A percentile compares a stretch with the other conserved stretches of the same genome.
phyloP scores from a whole-genome alignment of 2,888 invertebrate genomes.

The Tanytarsus gracilentus region DNA sequence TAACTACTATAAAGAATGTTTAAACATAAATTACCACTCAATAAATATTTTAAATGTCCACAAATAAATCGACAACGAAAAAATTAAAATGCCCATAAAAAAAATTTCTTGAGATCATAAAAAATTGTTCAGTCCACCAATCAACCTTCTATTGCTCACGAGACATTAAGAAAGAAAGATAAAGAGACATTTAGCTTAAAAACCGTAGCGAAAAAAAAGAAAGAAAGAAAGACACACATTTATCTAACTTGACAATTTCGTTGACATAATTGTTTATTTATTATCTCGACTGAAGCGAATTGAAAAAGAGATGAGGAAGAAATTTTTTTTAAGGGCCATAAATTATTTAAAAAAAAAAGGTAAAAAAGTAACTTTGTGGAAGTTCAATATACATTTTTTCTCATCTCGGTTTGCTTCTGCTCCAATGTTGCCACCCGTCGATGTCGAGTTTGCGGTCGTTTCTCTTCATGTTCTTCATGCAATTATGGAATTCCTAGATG shows the following conservation, averaged over 20 bases:
- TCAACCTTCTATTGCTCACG: not conserved
- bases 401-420: not conserved
- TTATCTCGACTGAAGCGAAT: conserved; percentile 15
- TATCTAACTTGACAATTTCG: conserved; percentile 24
- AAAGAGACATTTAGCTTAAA: conserved; percentile 20
- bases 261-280: conserved; percentile 28
- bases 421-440: no score
- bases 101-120: no score
- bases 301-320: conserved; percentile 13
- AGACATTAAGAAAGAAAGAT: not conserved
- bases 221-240: conserved; percentile 9
- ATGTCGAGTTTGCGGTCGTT: no score
- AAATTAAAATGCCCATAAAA: no score
- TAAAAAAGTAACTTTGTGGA: not conserved
- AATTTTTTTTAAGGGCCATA: conserved; percentile 18
- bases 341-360: conserved; percentile 24
- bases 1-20: no score
- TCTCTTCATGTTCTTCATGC: no score
- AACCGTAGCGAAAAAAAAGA: not conserved
- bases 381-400: not conserved
- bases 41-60: no score
- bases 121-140: no score
- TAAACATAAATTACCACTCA: no score
- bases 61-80: no score
- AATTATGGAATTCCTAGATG: no score